Evolutionary conservation across 2,888 invertebrate genomes (phyloP).

Genomic region (Malachius bipustulatus): DNA sequence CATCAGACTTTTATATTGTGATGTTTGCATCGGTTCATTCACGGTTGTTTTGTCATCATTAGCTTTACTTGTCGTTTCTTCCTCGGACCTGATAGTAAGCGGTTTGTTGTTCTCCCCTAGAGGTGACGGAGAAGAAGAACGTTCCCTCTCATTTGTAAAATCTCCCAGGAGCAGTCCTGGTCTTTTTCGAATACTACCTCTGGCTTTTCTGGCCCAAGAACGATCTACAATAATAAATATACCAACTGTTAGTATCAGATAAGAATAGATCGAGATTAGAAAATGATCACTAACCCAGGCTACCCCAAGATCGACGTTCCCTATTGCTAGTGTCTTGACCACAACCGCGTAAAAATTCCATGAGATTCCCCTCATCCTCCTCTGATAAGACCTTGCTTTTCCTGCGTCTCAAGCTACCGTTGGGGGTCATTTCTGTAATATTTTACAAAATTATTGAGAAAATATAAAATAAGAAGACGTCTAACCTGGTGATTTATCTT

Average conservation of each 20-base stretch:
- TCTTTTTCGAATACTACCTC: conserved; percentile 62
- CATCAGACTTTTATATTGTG: conserved; percentile 89
- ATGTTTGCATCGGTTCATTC: conserved; percentile 79
- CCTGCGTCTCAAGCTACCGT: conserved; percentile 71
- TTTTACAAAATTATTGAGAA: too few species aligned
- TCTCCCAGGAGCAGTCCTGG: conserved; percentile 65
- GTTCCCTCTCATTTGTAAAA: conserved; percentile 59
- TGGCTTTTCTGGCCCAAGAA: conserved; percentile 73
- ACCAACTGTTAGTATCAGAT: conserved; percentile 1
- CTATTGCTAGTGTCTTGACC: conserved; percentile 62
- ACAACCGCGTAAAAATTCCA: conserved; percentile 71
- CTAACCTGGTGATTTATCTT: conserved; percentile 46
- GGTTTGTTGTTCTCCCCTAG: conserved; percentile 44
- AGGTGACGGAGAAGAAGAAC: conserved; percentile 57
- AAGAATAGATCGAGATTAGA: neutral
- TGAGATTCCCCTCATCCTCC: conserved; percentile 73
- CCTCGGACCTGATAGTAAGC: conserved; percentile 39
- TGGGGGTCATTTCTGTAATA: conserved; percentile 68
- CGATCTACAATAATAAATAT: conserved; percentile 48
- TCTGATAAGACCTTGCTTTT: conserved; percentile 71
- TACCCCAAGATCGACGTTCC: conserved; percentile 75
- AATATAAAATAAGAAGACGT: too few species aligned
- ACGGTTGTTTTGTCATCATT: conserved; percentile 22
- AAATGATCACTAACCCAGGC: conserved; percentile 52
- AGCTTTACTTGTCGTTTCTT: conserved; percentile 41